Base-by-base conservation (phyloP, 2,888 invertebrate species). In the Pristionchus mayeri region DNA sequence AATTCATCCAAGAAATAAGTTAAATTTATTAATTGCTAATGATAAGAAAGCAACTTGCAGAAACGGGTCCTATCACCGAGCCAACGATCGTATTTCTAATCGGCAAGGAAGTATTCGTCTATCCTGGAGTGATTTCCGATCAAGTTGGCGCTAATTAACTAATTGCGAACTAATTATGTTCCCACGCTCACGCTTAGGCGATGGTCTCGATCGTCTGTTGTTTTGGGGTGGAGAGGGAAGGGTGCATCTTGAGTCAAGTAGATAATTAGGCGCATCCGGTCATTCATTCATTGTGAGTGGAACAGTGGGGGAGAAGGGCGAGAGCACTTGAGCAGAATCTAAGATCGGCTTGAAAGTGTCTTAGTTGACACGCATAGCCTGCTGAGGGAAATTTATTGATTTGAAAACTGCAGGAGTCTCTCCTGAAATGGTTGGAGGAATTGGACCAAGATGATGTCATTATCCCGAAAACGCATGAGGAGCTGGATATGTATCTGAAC, bases 201-300 rank as follows among this genome's bases (percentile, higher is more conserved):
- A 63, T 21, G 34, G 63, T 11, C 71, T n/a, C n/a, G 30, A 0
- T 44, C n/a, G 40, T 24, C 71, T 71, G 71, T 18, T 71, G 71
- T 71, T 71, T 71, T 71, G 71, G 30, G 54, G 54, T 4, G 24
- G 71, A 71, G 71, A 71, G 3, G 44, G 37, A 34, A 21, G 71
- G 24, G 71, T 40, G 71, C 37, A 71, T 71, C 71, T 71, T 71
- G 71, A 71, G 44, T 71, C 71, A 71, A 71, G 71, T 71, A 71
- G 71, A 30, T 24, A 71, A 71, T 71, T 71, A 71, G 71, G n/a
- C 71, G n/a, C 67, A 44, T 71, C 44, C 71, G 24, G 21, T 24
- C 40, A 71, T 71, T 24, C 40, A 71, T 71, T 71, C 40, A 71
- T 18, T 71, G 34, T 30, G 63, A 71, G 71, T 71, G 40, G 40